Evolutionary conservation across 2,888 invertebrate species (phyloP).

Genomic region (Anoplius nigerrimus): DNA sequence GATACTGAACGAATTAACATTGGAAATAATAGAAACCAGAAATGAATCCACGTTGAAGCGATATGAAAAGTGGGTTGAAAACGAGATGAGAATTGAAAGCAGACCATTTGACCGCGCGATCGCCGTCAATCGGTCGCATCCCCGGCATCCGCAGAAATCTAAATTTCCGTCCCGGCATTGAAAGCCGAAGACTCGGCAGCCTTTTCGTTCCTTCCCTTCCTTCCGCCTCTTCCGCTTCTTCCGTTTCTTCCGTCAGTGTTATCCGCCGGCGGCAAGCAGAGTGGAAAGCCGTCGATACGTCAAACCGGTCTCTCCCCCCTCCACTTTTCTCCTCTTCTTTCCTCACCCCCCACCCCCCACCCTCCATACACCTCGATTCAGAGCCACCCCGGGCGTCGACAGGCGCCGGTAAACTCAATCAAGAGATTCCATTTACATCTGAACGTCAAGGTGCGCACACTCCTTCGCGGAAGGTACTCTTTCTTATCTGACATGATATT

Average conservation of each 20-base stretch:
- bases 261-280: constrained; percentile 41
- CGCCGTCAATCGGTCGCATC: constrained; percentile 11
- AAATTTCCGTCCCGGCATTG: too few relatives aligned
- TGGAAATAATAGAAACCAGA: too few relatives aligned
- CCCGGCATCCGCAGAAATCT: constrained; percentile 10
- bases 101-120: too few relatives aligned
- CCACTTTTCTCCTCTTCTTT: neutral
- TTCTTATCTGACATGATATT: constrained; percentile 39
- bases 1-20: too few relatives aligned
- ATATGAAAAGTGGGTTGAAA: too few relatives aligned
- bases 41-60: too few relatives aligned
- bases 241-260: constrained; percentile 41
- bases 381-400: constrained; percentile 24
- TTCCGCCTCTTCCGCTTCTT: constrained; percentile 27
- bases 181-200: neutral
- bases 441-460: constrained; percentile 30
- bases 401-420: constrained; percentile 52
- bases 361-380: constrained; percentile 1
- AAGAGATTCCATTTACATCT: constrained; percentile 56
- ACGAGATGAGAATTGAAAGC: too few relatives aligned
- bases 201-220: constrained; percentile 33
- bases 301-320: constrained; percentile 40
- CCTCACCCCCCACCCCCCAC: neutral
- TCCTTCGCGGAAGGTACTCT: constrained; percentile 15
- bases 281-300: constrained; percentile 54